These are phyloP conservation scores for Palythoa grandiflora DNA, from an alignment of 92 coral and sea anemone species.

Conservation along the genomic window DNA sequence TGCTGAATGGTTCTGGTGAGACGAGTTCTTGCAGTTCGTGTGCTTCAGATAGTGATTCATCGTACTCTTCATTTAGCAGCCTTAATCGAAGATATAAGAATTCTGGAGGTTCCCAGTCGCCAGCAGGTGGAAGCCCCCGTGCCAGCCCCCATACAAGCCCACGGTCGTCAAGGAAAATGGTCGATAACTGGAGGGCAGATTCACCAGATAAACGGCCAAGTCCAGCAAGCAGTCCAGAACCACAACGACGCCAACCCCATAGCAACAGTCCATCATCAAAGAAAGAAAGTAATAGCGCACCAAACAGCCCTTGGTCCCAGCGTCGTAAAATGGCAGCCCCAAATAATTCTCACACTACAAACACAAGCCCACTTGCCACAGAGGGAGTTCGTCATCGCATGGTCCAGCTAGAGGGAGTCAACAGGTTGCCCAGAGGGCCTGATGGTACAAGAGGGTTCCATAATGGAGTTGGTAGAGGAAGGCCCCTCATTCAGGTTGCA, in stretches of 20 bases:
- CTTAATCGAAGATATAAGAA: conserved; percentile 82
- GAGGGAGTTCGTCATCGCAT: conserved; percentile 84
- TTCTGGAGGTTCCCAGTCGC: conserved; percentile 67
- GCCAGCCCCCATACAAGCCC: conserved; percentile 57
- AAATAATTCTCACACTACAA: conserved; percentile 67
- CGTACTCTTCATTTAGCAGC: conserved; percentile 89
- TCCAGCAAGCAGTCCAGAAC: conserved; percentile 90
- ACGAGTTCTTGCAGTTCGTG: conserved; percentile 86
- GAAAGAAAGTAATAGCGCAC: conserved; percentile 88
- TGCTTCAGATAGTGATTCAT: conserved; percentile 96
- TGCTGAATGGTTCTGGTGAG: conserved; percentile 81
- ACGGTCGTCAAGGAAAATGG: conserved; percentile 33
- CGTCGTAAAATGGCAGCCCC: conserved; percentile 85
- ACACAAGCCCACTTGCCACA: conserved; percentile 83
- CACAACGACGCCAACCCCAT: conserved; percentile 58
- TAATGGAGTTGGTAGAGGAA: conserved; percentile 84
- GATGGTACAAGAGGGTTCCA: conserved; percentile 97
- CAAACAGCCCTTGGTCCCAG: conserved; percentile 95
- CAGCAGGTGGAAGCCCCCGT: conserved; percentile 66
- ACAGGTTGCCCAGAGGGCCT: conserved; percentile 94
- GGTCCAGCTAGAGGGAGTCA: conserved; percentile 92
- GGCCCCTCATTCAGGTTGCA: conserved; percentile 88
- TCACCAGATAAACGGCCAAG: conserved; percentile 33
- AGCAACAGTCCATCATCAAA: conserved; percentile 42
- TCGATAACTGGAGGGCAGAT: conserved; percentile 62